These are phyloP conservation scores for Brachionus koreanus DNA, from an alignment of 1,140 invertebrate genomes.

Conservation along the genomic window DNA sequence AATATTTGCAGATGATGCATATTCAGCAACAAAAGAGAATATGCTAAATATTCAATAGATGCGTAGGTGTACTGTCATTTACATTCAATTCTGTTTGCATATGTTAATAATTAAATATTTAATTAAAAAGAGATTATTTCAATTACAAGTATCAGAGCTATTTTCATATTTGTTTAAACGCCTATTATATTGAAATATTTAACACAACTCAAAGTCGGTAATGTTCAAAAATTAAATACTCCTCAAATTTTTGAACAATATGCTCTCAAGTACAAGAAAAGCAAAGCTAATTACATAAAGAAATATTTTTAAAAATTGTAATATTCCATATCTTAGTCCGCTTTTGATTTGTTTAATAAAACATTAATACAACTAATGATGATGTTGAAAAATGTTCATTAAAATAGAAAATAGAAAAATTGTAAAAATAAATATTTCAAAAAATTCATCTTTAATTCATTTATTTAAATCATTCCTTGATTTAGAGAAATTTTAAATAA, in stretches of 20 bases:
- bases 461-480: too few relatives aligned
- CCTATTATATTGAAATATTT: conserved; percentile 1
- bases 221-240: background rate
- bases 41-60: background rate
- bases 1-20: background rate
- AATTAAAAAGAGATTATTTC: conserved; percentile 36
- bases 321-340: background rate
- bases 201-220: background rate
- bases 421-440: too few relatives aligned
- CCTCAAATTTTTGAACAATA: background rate
- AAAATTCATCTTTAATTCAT: too few relatives aligned
- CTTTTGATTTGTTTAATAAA: background rate
- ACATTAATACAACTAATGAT: background rate
- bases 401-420: background rate
- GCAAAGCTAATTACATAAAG: background rate
- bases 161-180: conserved; percentile 2
- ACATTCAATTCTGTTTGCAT: conserved; percentile 7
- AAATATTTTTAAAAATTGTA: background rate
- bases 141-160: background rate
- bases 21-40: background rate
- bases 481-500: too few relatives aligned
- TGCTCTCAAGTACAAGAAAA: background rate
- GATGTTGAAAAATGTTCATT: background rate
- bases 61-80: background rate
- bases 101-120: conserved; percentile 1